Percentiles rank a stretch among this genome's conserved stretches.
These are phyloP conservation scores for Chelonus insularis DNA, from an alignment of 1,140 invertebrate species.

Conservation along the genomic window DNA sequence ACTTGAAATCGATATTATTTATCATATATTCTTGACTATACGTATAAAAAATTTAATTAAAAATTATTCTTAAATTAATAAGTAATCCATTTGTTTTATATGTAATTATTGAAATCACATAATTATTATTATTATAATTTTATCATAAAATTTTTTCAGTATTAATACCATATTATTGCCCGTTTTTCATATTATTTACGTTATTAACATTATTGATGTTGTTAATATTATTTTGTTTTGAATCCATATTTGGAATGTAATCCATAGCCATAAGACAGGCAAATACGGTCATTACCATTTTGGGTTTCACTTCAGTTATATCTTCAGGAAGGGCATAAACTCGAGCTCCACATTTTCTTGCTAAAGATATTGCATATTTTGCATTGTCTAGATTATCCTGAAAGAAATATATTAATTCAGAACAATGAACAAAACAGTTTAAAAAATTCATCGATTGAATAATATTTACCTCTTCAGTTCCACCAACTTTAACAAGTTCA, in stretches of 20 bases:
- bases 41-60: too few relatives aligned
- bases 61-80: too few relatives aligned
- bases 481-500: conserved; percentile 79
- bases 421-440: too few relatives aligned
- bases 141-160: too few relatives aligned
- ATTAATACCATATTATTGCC: conserved; percentile 44
- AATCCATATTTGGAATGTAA: conserved; percentile 87
- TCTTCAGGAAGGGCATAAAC: conserved; percentile 99
- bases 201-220: conserved; percentile 42
- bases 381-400: conserved; percentile 95
- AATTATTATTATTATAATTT: too few relatives aligned
- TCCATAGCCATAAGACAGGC: conserved; percentile 97
- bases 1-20: too few relatives aligned
- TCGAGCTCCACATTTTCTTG: conserved; percentile 93
- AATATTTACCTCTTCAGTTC: conserved; percentile 74
- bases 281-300: conserved; percentile 99
- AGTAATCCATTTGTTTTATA: too few relatives aligned
- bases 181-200: conserved; percentile 31
- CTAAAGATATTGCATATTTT: conserved; percentile 98
- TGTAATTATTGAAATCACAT: too few relatives aligned
- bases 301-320: conserved; percentile 96
- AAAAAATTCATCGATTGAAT: too few relatives aligned
- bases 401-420: too few relatives aligned
- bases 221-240: conserved; percentile 47
- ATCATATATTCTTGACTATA: too few relatives aligned